These are phyloP conservation scores for Nothobranchius furzeri DNA, from an alignment of 2,113 vertebrate species.

Conservation along the genomic window DNA sequence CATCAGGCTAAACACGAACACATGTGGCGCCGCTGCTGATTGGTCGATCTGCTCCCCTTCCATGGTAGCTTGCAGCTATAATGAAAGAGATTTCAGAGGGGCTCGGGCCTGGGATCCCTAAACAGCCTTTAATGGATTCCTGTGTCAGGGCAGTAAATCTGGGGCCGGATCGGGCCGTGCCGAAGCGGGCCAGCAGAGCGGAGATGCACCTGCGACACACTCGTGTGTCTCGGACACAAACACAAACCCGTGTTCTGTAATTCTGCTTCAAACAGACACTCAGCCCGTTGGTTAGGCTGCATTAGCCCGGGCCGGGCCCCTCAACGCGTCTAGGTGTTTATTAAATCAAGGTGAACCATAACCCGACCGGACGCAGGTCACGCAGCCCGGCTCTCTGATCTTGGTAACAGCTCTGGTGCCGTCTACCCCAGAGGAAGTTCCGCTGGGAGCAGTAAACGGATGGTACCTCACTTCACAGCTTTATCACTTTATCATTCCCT, in stretches of 20 bases:
- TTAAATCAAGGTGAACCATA: constrained; percentile 79
- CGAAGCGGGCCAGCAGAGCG: constrained; percentile 51
- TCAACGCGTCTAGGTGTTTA: constrained; percentile 73
- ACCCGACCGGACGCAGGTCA: constrained; percentile 66
- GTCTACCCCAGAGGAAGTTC: constrained; percentile 63
- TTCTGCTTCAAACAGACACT: constrained; percentile 61
- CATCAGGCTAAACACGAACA: constrained; percentile 81
- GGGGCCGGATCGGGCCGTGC: constrained; percentile 71
- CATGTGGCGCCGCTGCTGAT: constrained; percentile 77
- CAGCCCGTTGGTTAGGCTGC: constrained; percentile 68
- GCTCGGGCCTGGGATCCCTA: constrained; percentile 79
- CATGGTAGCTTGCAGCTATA: constrained; percentile 79
- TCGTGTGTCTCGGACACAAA: constrained; percentile 25
- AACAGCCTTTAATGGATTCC: constrained; percentile 87
- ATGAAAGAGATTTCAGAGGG: constrained; percentile 82
- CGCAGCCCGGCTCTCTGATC: constrained; percentile 63
- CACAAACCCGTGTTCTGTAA: constrained; percentile 18
- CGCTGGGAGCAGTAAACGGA: constrained; percentile 68
- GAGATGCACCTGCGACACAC: constrained; percentile 81
- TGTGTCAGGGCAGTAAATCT: constrained; percentile 85
- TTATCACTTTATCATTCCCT: constrained; percentile 76
- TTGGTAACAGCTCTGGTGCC: constrained; percentile 56
- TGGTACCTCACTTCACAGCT: constrained; percentile 59
- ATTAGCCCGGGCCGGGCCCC: constrained; percentile 54
- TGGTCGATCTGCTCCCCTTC: constrained; percentile 67